Base-by-base conservation (phyloP, 2,113 vertebrate species). In the Cnemophilus loriae region DNA sequence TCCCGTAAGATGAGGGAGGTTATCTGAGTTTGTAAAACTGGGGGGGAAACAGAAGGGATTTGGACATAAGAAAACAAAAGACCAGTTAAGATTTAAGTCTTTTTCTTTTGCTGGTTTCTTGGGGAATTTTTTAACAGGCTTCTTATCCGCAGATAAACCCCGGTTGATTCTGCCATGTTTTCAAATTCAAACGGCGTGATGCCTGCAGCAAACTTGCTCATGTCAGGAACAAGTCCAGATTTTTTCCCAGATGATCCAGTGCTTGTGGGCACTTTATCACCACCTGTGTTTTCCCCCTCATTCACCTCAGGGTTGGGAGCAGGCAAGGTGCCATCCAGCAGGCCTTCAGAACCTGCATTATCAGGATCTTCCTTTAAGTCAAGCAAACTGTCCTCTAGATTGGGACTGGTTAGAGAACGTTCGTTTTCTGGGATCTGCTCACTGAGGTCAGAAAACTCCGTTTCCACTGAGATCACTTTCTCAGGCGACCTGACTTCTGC, bases 151-250 rank as follows among this genome's bases (percentile, higher is more conserved):
- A 99, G 98, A 92, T 99, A 99, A 81, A 98, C 98, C 28, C 99
- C 99, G 1, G 99, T 99, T 6, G 99, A 98, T 83, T 99, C 99
- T 6, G 99, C 98, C 96, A 99, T 99, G 46, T 99, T 99, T 30
- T 99, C 99, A 88, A 98, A 99, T 64, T 99, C 99, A 79, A 99
- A 99, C 0, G 99, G 99, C 33, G 99, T 98, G 23, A 99, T 99
- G 28, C 99, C 99, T 10, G 94, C 98, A 23, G 99, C 99, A 90
- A 99, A 99, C 91, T 97, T 99, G 96, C 98, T 99, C 96, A 99
- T 98, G 88, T 99, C 99, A 28, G 99, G 99, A 70, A 99, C 96
- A 6, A 98, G 89, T 91, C 84, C 94, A 33, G 95, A 98, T 15
- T 71, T 96, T 94, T 59, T 98, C 6, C 89, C 24, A 47, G 96